Conservation (phyloP, 2,888 invertebrate species). For the Drosophila ezoana region DNA sequence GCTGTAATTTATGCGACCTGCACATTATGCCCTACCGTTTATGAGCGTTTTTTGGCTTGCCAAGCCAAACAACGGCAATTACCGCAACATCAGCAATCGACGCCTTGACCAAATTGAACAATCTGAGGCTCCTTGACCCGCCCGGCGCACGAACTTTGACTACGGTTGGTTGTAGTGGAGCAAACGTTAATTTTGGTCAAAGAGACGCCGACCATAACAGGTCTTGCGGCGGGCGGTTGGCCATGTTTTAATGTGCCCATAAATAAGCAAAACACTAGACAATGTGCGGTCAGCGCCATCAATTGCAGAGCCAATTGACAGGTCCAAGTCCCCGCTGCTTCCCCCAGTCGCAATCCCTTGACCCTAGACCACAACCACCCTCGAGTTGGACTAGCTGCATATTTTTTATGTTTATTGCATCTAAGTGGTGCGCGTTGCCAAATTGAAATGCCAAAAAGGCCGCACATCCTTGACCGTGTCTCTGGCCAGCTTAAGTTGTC, state of each 20-base stretch:
- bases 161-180: constrained; percentile 3
- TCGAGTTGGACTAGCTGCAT: constrained; percentile 56
- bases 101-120: constrained; percentile 64
- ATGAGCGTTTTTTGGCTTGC: constrained; percentile 42
- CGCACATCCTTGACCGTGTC: constrained; percentile 62
- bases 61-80: constrained; percentile 60
- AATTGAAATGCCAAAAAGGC: constrained; percentile 63
- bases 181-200: constrained; percentile 42
- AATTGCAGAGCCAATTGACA: constrained; percentile 68
- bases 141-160: constrained; percentile 16
- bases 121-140: constrained; percentile 31
- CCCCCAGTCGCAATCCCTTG: background rate
- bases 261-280: constrained; percentile 61
- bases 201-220: constrained; percentile 35
- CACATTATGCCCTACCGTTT: constrained; percentile 39
- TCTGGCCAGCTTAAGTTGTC: constrained; percentile 22
- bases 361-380: constrained; percentile 20
- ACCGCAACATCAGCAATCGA: constrained; percentile 70
- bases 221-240: constrained; percentile 43
- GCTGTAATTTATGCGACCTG: constrained; percentile 64
- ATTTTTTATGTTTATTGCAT: constrained; percentile 75
- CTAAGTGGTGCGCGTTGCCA: constrained; percentile 55
- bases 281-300: constrained; percentile 60
- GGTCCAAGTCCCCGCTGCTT: background rate
- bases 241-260: constrained; percentile 70